A percentile compares a stretch with the other conserved stretches of the same genome.
These are phyloP conservation scores for Lagria hirta DNA, from an alignment of 2,888 invertebrate genomes.

Conservation along the genomic window DNA sequence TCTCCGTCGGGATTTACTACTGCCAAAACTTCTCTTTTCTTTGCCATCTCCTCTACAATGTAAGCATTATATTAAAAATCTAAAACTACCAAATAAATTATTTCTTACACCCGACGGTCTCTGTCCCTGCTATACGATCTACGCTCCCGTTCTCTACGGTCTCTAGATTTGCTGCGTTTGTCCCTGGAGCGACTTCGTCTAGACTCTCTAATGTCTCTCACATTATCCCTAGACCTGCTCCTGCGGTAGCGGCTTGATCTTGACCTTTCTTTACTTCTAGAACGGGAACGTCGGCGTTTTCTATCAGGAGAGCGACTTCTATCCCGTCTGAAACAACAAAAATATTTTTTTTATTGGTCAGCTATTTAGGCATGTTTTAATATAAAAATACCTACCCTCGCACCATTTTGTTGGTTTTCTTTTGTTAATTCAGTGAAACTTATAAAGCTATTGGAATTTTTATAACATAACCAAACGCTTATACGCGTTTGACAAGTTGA, in stretches of 20 bases:
- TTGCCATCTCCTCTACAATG: constrained; percentile 63
- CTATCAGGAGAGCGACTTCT: constrained; percentile 46
- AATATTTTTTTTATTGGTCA: too few relatives aligned
- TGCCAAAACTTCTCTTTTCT: constrained; percentile 62
- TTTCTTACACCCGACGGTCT: constrained; percentile 41
- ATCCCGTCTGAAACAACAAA: constrained; percentile 43
- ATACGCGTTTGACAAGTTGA: too few relatives aligned
- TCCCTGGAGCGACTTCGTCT: constrained; percentile 54
- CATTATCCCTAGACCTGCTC: constrained; percentile 68
- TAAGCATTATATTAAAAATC: constrained; percentile 26
- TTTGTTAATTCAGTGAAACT: too few relatives aligned
- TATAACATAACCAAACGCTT: too few relatives aligned
- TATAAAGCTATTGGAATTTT: too few relatives aligned
- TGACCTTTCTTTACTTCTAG: constrained; percentile 51
- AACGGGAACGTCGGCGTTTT: constrained; percentile 43
- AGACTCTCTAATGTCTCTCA: too few relatives aligned
- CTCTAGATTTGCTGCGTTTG: constrained; percentile 37
- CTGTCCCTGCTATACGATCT: constrained; percentile 43
- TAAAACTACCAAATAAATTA: constrained; percentile 6
- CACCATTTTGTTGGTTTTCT: too few relatives aligned
- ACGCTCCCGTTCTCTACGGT: constrained; percentile 42
- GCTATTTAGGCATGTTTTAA: too few relatives aligned
- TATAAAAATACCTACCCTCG: too few relatives aligned
- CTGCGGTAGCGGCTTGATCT: constrained; percentile 65
- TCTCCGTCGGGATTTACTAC: constrained; percentile 56